Conservation (phyloP, 2,113 vertebrate species). For the Phalacrocorax brasilianus region DNA sequence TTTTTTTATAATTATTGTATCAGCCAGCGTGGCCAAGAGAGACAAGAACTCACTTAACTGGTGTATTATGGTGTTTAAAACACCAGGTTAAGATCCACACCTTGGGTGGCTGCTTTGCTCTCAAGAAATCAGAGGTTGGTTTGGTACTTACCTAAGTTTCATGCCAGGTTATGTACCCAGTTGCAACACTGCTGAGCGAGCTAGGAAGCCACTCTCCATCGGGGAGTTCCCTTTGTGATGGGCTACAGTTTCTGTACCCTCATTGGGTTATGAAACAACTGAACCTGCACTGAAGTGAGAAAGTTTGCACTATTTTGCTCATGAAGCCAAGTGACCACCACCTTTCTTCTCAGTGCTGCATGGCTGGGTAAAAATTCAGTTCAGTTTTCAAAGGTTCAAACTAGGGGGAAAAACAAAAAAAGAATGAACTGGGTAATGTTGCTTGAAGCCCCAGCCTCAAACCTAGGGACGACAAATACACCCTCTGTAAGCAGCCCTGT, state of each 20-base stretch:
- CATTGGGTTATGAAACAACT: rapidly evolving
- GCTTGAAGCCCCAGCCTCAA: background rate
- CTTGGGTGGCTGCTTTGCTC: background rate
- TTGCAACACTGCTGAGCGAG: too few species aligned
- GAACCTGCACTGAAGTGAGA: too few species aligned
- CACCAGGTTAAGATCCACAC: background rate
- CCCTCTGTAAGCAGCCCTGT: background rate
- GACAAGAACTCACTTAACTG: background rate
- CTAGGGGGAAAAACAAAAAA: too few species aligned
- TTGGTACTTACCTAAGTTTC: too few species aligned
- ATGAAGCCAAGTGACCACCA: background rate
- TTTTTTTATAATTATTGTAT: background rate
- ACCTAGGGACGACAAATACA: background rate
- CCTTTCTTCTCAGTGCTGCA: rapidly evolving
- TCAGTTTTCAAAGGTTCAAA: background rate
- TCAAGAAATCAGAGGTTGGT: background rate
- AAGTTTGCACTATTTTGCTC: background rate
- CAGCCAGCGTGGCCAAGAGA: background rate
- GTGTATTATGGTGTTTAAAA: background rate
- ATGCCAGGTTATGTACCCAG: rapidly evolving
- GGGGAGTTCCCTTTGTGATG: rapidly evolving
- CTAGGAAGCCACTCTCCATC: background rate
- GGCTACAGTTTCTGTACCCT: too few species aligned
- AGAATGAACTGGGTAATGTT: too few species aligned
- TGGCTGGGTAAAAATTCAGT: background rate